Percentiles rank a stretch among this genome's conserved stretches.
These are phyloP conservation scores for Bruchidius siliquastri DNA, from an alignment of 2,888 invertebrate genomes.

Conservation along the genomic window DNA sequence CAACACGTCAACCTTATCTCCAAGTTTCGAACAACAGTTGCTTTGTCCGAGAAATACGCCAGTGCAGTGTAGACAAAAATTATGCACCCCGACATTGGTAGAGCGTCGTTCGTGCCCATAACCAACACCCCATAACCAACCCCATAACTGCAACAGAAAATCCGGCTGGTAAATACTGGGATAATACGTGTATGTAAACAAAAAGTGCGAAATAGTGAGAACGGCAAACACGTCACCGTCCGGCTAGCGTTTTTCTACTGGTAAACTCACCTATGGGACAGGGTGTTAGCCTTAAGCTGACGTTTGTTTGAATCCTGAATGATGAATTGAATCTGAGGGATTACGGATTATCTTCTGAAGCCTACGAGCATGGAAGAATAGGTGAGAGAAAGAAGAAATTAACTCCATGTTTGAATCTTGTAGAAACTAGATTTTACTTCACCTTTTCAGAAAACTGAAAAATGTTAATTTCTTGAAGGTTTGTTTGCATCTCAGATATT, in stretches of 20 bases:
- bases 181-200: not conserved
- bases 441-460: too few species aligned
- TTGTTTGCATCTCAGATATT: too few species aligned
- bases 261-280: conserved; percentile 1
- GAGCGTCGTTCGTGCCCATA: not conserved
- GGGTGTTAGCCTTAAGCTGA: not conserved
- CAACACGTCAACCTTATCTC: too few species aligned
- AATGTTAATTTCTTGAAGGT: too few species aligned
- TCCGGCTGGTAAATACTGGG: not conserved
- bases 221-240: not conserved
- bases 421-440: too few species aligned
- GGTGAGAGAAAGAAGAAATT: too few species aligned
- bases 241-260: not conserved
- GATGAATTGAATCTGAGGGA: not conserved
- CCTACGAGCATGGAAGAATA: not conserved
- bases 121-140: not conserved
- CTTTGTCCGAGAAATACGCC: too few species aligned
- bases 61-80: not conserved
- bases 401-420: too few species aligned
- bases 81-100: not conserved
- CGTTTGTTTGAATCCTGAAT: conserved; percentile 2
- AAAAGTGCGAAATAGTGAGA: conserved; percentile 1
- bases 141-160: not conserved
- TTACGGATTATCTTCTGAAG: not conserved
- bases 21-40: too few species aligned